These are phyloP conservation scores for Tridacna gigas DNA, from an alignment of 2,888 invertebrate species.

Conservation along the genomic window DNA sequence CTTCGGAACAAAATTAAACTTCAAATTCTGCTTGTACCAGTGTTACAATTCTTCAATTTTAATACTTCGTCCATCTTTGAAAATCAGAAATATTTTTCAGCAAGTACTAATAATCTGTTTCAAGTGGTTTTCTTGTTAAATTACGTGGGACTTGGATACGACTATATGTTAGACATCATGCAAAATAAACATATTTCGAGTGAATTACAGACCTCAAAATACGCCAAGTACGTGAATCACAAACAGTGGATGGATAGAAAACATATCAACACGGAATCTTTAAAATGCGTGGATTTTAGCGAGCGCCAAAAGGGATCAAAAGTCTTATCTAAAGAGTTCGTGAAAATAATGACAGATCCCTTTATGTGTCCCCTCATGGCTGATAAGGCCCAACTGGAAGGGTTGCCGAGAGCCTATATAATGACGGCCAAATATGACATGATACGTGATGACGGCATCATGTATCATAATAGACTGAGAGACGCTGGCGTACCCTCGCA, in stretches of 20 bases:
- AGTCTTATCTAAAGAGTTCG: constrained; percentile 65
- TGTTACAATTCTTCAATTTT: constrained; percentile 56
- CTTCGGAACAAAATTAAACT: constrained; percentile 54
- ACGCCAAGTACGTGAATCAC: constrained; percentile 53
- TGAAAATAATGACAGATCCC: constrained; percentile 56
- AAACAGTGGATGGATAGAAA: constrained; percentile 51
- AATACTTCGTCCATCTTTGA: constrained; percentile 59
- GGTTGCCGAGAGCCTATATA: constrained; percentile 61
- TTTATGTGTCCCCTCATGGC: constrained; percentile 60
- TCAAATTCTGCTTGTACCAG: constrained; percentile 60
- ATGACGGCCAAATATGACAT: constrained; percentile 67
- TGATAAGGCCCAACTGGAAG: constrained; percentile 37
- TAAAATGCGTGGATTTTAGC: background rate
- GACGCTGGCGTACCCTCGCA: constrained; percentile 70
- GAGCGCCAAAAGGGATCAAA: background rate
- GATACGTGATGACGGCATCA: constrained; percentile 65
- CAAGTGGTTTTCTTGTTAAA: constrained; percentile 52
- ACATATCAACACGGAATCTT: constrained; percentile 32
- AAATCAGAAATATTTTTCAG: constrained; percentile 54
- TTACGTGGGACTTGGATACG: constrained; percentile 52
- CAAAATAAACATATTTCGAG: constrained; percentile 51
- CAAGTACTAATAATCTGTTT: constrained; percentile 46
- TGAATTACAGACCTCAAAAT: constrained; percentile 50
- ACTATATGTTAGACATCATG: constrained; percentile 41
- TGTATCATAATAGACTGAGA: constrained; percentile 71